A percentile compares a stretch with the other conserved stretches of the same genome.
Evolutionary conservation across 1,140 invertebrate genomes (phyloP).

Genomic region (Heliconius nattereri): DNA sequence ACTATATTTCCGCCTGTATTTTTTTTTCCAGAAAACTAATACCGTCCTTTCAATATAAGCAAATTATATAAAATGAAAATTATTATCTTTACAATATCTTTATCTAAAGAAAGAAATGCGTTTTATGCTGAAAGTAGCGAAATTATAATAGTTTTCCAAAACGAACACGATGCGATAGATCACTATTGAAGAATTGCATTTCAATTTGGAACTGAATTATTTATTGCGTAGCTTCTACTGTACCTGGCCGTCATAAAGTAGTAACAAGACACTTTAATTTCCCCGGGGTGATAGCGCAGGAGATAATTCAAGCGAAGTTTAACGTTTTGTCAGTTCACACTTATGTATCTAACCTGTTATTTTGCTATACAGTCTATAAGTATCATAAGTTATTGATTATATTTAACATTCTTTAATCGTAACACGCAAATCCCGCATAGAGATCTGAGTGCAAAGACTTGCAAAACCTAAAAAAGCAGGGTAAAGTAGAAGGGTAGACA

Average conservation of each 20-base stretch:
- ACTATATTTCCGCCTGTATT: neutral
- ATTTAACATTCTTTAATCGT: neutral
- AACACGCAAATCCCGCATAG: neutral
- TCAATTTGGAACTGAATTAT: slow-evolving; percentile 66
- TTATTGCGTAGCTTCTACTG: slow-evolving; percentile 58
- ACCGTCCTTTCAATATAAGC: neutral
- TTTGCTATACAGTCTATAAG: neutral
- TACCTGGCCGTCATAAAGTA: slow-evolving; percentile 76
- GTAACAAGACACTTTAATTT: slow-evolving; percentile 79
- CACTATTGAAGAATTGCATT: slow-evolving; percentile 49
- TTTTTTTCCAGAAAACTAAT: neutral
- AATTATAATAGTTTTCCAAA: slow-evolving; percentile 21
- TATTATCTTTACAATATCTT: neutral
- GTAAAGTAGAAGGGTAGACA: too few relatives aligned
- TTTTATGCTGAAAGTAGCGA: slow-evolving; percentile 3
- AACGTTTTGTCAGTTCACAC: slow-evolving; percentile 75
- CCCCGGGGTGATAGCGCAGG: slow-evolving; percentile 62
- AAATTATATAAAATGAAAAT: neutral
- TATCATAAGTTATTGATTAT: slow-evolving; percentile 3
- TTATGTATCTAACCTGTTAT: slow-evolving; percentile 3
- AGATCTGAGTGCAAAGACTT: too few relatives aligned
- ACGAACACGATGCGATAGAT: slow-evolving; percentile 37
- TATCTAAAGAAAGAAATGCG: neutral
- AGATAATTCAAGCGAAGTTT: slow-evolving; percentile 76
- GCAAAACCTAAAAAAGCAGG: too few relatives aligned